These are phyloP conservation scores for Cherax destructor DNA, from an alignment of 1,140 invertebrate genomes.

Conservation along the genomic window DNA sequence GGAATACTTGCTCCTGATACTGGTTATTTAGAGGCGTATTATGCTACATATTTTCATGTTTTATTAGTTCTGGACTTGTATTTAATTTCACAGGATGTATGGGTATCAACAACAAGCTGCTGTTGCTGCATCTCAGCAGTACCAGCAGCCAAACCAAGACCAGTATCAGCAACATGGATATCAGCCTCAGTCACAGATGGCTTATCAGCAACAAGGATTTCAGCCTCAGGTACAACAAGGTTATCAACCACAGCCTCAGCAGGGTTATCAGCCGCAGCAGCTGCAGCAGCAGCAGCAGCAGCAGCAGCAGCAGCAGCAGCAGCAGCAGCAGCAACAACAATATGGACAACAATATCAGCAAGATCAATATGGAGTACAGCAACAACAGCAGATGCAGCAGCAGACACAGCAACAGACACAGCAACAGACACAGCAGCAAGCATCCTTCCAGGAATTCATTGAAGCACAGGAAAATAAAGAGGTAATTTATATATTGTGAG, in stretches of 20 bases:
- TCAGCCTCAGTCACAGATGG: slow-evolving; percentile 14
- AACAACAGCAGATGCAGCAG: too few relatives aligned
- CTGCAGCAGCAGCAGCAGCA: slow-evolving; percentile 47
- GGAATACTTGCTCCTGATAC: not conserved
- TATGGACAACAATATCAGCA: slow-evolving; percentile 9
- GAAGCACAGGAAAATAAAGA: slow-evolving; percentile 68
- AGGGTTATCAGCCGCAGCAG: slow-evolving; percentile 6
- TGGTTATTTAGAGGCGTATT: not conserved
- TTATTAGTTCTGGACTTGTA: not conserved
- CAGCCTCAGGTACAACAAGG: slow-evolving; percentile 12
- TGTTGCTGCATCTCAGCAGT: slow-evolving; percentile 52
- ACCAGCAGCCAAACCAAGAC: slow-evolving; percentile 23
- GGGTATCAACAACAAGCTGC: slow-evolving; percentile 63
- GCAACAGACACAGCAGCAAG: slow-evolving; percentile 34
- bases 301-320: slow-evolving; percentile 41
- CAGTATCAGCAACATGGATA: not conserved
- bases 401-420: slow-evolving; percentile 23
- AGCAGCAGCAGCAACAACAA: slow-evolving; percentile 21
- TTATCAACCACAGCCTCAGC: slow-evolving; percentile 47
- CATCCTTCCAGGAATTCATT: slow-evolving; percentile 63
- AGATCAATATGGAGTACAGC: slow-evolving; percentile 27
- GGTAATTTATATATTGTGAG: slow-evolving; percentile 35
- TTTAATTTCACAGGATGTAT: slow-evolving; percentile 49
- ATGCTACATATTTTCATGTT: not conserved
- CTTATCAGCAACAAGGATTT: slow-evolving; percentile 12